Base-by-base conservation (phyloP, 2,888 invertebrate species). In the Prionchulus punctatus region DNA sequence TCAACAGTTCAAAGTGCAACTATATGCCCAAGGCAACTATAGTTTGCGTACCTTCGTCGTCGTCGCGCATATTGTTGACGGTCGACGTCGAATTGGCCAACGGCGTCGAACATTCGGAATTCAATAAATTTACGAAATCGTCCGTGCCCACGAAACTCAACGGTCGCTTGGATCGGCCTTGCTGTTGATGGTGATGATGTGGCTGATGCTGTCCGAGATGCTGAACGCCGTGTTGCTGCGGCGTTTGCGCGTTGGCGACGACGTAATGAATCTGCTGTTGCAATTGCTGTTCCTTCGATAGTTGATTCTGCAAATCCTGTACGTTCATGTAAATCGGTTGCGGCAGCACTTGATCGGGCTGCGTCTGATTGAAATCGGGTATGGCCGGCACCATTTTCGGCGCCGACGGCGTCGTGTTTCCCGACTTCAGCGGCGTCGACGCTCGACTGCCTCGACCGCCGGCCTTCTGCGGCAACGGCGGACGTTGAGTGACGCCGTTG, bases 311-410 rank as follows among this genome's bases (percentile, higher is more conserved):
- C 27, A 54, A 18, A 26, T 23, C 53, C 30, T 31, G 21, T 26
- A 48, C 7, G 15, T 56, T 51, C 1, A 43, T 36, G 31, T 57
- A 57, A 27, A 57, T 50, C 2, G 58, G 57, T 21, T 48, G 50
- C 26, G 57, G 58, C 3, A 57, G n/a, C 21, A 43, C 18, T 28
- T 56, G 58, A 30, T 57, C 55, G 18, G 57, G 57, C 45, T 52
- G 56, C 4, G 45, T 21, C n/a, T 26, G 12, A 26, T 54, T 45
- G 30, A 54, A 54, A 43, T 54, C 48, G 21, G 55, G 55, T n/a
- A 51, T 58, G 31, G 18, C 48, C 48, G 28, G 47, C 28, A 30
- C 27, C 12, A 27, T 26, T 26, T 7, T 50, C 30, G 25, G 26
- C 26, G 4, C 7, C 50, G 50, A 26, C 3, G 4, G 30, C 4